phyloP scores from a whole-genome alignment of 2,113 vertebrate genomes.

The Thomomys bottae region DNA sequence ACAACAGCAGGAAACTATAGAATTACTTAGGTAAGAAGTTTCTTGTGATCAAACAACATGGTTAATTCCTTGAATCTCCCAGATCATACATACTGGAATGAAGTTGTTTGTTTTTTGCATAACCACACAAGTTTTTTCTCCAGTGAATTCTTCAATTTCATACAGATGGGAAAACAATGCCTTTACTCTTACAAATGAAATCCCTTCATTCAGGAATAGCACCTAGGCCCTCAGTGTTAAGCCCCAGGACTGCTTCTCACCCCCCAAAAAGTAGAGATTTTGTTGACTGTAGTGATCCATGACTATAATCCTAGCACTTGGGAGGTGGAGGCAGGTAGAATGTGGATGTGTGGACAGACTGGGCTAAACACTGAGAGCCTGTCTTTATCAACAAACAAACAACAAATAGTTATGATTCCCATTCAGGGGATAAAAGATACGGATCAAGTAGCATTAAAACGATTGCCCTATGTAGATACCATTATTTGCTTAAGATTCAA shows the following conservation, averaged over 20 bases:
- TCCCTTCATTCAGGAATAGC: neutral
- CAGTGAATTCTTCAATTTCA: neutral
- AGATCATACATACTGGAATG: neutral
- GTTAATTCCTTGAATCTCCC: neutral
- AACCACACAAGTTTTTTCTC: neutral
- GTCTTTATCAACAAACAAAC: no score
- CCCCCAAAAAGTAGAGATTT: no score
- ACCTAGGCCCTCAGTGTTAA: no score
- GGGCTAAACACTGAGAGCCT: no score
- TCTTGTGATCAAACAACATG: neutral
- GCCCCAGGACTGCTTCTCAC: no score
- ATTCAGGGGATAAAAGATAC: neutral
- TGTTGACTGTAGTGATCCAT: no score
- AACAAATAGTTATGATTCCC: neutral
- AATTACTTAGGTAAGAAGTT: neutral
- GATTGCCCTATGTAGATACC: neutral
- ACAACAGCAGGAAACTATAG: neutral
- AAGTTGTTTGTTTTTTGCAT: neutral
- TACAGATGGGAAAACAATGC: neutral
- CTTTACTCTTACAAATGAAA: neutral
- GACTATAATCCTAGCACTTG: no score
- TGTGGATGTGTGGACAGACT: no score
- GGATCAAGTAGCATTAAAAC: neutral
- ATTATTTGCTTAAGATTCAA: neutral
- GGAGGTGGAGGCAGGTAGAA: no score